Base-by-base conservation (phyloP, 1,140 invertebrate species). In the Drosophila melanica region DNA sequence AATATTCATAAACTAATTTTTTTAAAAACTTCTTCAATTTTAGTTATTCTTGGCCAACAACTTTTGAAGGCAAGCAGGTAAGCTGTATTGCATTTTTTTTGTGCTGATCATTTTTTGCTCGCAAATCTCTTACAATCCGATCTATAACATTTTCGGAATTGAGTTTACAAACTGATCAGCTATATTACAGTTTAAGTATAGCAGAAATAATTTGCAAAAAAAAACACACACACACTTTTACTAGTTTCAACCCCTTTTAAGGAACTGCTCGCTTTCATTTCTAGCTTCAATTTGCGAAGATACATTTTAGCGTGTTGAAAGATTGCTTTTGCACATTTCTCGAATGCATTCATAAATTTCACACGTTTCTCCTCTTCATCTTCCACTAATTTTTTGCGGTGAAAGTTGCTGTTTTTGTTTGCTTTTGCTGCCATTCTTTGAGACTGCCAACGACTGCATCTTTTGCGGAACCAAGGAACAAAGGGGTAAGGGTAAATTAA, bases 331-430 rank as follows among this genome's bases (percentile, higher is more conserved):
- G 60, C 41, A 50, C 62, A 48, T 51, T 62, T 41, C 11, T 12
- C 16, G n/a, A 48, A 45, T 27, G 47, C 47, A 27, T 60, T 71
- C 50, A 51, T 54, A 77, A 76, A 81, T 77, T 76, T 84, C 73
- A 75, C 81, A 85, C 77, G 77, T 63, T 81, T n/a, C 47, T 12
- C 33, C 18, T 10, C 41, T 20, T 64, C 12, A 14, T 51, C 10
- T 12, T 6, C 9, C 16, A 3, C n/a, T 50, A 18, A 42, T 42
- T 45, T 57, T 63, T 66, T 84, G 81, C 77, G 81, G 81, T 85
- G 81, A 84, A 84, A 84, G 81, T 84, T 70, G 68, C 58, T 63
- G 66, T 63, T 74, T 85, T 77, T 84, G 57, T 62, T 51, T 59
- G 48, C 50, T 67, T 72, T 76, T 72, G 12, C 12, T 9, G 41